These are phyloP conservation scores for honey bee (Apis mellifera) DNA, from an alignment of 1,140 invertebrate species.

Conservation along the genomic window DNA sequence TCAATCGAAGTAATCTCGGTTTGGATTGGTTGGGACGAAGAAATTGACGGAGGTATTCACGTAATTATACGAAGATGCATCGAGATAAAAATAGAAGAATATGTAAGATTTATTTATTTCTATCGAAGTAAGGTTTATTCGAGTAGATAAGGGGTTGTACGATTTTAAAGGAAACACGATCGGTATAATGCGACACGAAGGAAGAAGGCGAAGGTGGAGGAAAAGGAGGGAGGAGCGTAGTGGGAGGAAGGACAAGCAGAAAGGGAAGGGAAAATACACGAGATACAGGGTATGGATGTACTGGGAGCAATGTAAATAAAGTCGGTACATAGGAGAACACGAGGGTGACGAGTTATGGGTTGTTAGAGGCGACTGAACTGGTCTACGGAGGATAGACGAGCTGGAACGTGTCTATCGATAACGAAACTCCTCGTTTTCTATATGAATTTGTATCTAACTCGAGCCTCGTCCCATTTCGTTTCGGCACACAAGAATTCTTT, in stretches of 20 bases:
- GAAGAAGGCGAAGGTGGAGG: neutral
- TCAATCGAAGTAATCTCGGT: too few relatives aligned
- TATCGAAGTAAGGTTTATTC: too few relatives aligned
- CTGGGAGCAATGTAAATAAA: conserved; percentile 15
- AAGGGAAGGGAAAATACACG: conserved; percentile 6
- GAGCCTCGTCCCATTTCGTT: too few relatives aligned
- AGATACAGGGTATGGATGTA: conserved; percentile 16
- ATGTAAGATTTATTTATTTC: too few relatives aligned
- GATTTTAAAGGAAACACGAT: neutral
- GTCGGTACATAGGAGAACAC: conserved; percentile 19
- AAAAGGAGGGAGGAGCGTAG: neutral
- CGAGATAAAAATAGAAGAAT: too few relatives aligned
- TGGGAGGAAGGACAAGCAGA: neutral
- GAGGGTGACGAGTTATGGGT: conserved; percentile 30
- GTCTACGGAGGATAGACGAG: conserved; percentile 12
- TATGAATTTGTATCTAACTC: neutral
- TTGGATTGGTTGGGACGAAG: too few relatives aligned
- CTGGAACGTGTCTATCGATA: too few relatives aligned
- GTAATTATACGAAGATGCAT: too few relatives aligned
- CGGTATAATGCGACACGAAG: neutral
- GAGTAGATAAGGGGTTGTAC: too few relatives aligned
- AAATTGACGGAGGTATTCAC: too few relatives aligned
- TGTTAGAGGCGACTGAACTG: conserved; percentile 19
- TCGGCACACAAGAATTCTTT: neutral
- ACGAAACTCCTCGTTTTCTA: neutral